Evolutionary conservation across 92 coral and sea anemone genomes (phyloP), one percentile per base, ranked within the genome.

Genomic region (Metridium senile): DNA sequence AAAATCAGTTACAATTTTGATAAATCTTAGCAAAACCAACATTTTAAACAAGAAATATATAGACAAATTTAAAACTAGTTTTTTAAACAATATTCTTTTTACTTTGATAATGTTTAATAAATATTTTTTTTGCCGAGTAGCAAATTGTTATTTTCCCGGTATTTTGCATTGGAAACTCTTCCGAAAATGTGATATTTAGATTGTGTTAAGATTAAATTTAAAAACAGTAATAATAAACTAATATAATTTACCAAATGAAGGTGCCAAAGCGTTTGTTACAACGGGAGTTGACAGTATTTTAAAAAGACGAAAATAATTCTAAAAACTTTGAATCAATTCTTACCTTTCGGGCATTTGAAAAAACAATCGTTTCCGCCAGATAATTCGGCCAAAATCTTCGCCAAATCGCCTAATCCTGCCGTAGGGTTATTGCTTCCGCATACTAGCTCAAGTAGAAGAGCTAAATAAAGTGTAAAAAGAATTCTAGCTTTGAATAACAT

Each of bases 281-380:
- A n/a, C n/a, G n/a, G n/a, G n/a, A n/a, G n/a, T n/a, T n/a, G n/a
- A n/a, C n/a, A n/a, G n/a, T n/a, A n/a, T n/a, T n/a, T n/a, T n/a
- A n/a, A n/a, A n/a, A n/a, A n/a, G n/a, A n/a, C n/a, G n/a, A n/a
- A n/a, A n/a, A n/a, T n/a, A n/a, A n/a, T n/a, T n/a, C n/a, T n/a
- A 23, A 59, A 22, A 2, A 59, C 9, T 18, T 8, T 59, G 11
- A 22, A 6, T 2, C 22, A 22, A 59, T 7, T 28, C 86, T 23
- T 83, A 92, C 97, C 97, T 62, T 82, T 81, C 21, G 91, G 93
- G 33, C 97, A 92, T 72, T 77, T 81, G 57, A 92, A 92, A 22
- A 35, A 72, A 33, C 97, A 92, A 26, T 86, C 76, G 13, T 75
- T 87, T 46, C 89, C 97, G 22, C 97, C 93, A 39, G 93, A 87